These are phyloP conservation scores for Petrocephalus sullivani DNA, from an alignment of 2,797 vertebrate genomes.

Conservation along the genomic window DNA sequence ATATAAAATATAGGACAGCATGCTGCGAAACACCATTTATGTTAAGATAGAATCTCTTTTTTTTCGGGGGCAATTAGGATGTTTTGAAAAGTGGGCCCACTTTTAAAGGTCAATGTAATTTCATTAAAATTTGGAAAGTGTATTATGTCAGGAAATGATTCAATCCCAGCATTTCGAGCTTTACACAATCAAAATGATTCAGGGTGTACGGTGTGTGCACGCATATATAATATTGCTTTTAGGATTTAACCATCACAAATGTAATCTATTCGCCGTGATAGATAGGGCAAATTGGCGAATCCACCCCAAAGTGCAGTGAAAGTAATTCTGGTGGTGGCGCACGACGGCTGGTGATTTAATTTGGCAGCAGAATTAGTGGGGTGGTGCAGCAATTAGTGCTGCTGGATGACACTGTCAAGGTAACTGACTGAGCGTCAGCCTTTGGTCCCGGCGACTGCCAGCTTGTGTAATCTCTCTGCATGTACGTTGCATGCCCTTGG, in stretches of 20 bases:
- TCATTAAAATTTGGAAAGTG: not conserved
- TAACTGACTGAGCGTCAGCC: not conserved
- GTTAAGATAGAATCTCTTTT: not conserved
- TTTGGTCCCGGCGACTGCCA: not conserved
- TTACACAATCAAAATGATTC: not conserved
- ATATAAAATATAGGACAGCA: not conserved
- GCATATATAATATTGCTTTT: not conserved
- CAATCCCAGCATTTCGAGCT: not conserved
- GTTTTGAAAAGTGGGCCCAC: not conserved
- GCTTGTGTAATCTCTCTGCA: not conserved
- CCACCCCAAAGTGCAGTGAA: not conserved
- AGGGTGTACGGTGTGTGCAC: not conserved
- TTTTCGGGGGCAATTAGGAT: not conserved
- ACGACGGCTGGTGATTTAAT: not conserved
- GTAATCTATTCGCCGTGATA: not conserved
- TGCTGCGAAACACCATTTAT: not conserved
- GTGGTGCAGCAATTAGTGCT: not conserved
- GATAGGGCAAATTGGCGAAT: not conserved
- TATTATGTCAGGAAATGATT: not conserved
- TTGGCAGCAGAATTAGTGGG: not conserved
- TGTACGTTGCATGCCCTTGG: not conserved
- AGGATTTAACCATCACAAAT: not conserved
- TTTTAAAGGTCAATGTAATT: not conserved
- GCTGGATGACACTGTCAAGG: not conserved
- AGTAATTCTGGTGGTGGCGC: not conserved